Evolutionary conservation across 2,113 vertebrate species (phyloP), one percentile per base, ranked within the genome.

Genomic region (Baryphthengus martii): DNA sequence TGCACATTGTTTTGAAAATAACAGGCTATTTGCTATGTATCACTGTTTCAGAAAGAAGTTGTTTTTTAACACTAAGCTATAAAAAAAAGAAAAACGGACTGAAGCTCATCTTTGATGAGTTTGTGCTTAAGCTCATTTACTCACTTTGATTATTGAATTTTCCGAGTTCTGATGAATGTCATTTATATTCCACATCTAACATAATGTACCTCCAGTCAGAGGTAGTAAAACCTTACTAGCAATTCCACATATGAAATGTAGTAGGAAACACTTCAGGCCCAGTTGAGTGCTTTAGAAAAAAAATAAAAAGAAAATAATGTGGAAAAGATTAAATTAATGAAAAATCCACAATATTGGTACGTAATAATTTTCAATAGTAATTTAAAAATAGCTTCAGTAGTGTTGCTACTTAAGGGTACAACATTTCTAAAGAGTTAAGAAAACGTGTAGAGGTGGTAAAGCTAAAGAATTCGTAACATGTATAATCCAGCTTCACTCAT

Each of bases 1-100:
- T 79, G 68, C 31, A 79, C 50, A 95, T 35, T 93, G 84, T 97
- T 97, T 93, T 90, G 59, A 92, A 96, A 93, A 92, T 95, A 97
- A 93, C 86, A 95, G 85, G 67, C 84, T 96, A 95, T 93, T 96
- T 94, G 71, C 78, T 84, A 39, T 26, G 19, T 68, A 90, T 82
- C 93, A 86, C 65, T 62, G 18, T 83, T 92, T 92, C 67, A 96
- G 85, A 95, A 97, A 89, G 65, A 52, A 97, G 62, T 89, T 53
- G 89, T 92, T 90, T 84, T 85, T 94, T 94, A 89, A 71, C 81
- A 89, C 63, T 85, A 70, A 87, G 65, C 49, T 87, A 96, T 88
- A 66, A 93, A 80, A 95, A 76, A 95, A 77, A 91, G 44, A 90
- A 90, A 84, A 86, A 95, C 28, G 47, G 58, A 84, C 29, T 71